Base-by-base conservation (phyloP, 1,140 invertebrate genomes). In the Ooceraea biroi region DNA sequence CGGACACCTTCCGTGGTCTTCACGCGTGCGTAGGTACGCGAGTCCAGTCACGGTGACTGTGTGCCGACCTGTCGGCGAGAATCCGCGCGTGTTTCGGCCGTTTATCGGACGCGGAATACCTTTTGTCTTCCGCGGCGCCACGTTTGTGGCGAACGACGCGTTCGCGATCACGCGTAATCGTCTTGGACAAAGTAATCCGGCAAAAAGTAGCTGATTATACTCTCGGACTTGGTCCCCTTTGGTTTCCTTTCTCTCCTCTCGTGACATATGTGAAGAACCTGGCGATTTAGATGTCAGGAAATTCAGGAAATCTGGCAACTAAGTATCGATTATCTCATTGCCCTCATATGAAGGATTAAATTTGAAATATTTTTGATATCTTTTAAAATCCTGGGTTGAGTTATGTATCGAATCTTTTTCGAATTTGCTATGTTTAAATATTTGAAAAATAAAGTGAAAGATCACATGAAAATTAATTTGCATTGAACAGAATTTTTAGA, bases 71-170 rank as follows among this genome's bases (percentile, higher is more conserved):
- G 63, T 48, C 86, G 76, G 46, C 86, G 76, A 82, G 68, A 87
- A 88, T 88, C 86, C 85, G 80, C 86, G 74, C 86, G 86, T 74
- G 85, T 88, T 85, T 84, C 41, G 69, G 63, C 69, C 82, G 76
- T 88, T 88, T 88, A 88, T 87, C 80, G 69, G 66, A 66, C 85
- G 78, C 87, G 86, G 63, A 88, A 87, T 65, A 87, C 57, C 87
- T 87, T 83, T 84, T 68, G 85, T 86, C 85, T 87, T 71, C 25
- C 71, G 78, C 74, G 50, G 83, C 76, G 76, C 65, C 65, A 82
- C 71, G 65, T 73, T 63, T 63, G 36, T 65, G 36, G 36, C 72
- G 0, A 63, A n/a, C 48, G 52, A 25, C 19, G 78, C 76, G 80
- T 22, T 22, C 69, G 83, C 73, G 74, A 68, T 68, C 78, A 41